phyloP scores from a whole-genome alignment of 1,140 invertebrate species.

The Branchinecta lynchi region DNA sequence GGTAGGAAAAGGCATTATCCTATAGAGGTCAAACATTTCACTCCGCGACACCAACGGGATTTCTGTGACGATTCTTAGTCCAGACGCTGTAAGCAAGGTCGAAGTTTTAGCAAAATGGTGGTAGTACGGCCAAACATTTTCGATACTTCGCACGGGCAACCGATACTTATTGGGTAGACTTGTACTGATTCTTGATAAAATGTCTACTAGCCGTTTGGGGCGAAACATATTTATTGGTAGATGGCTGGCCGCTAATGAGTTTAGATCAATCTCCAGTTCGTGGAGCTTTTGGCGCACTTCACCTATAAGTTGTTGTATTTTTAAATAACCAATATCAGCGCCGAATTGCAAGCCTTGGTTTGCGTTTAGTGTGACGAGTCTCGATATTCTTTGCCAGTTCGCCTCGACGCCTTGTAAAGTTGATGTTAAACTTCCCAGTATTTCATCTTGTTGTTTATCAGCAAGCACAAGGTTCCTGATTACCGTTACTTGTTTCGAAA shows the following conservation, averaged over 20 bases:
- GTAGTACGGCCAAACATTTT: not conserved
- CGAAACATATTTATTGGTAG: not conserved
- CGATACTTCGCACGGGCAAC: not conserved
- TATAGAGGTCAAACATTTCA: not conserved
- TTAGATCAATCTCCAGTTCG: not conserved
- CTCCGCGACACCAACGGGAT: not conserved
- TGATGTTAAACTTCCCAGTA: not conserved
- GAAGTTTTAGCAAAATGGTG: not conserved
- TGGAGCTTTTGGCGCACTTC: not conserved
- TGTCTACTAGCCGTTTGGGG: not conserved
- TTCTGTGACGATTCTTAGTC: not conserved
- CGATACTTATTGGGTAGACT: not conserved
- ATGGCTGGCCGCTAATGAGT: not conserved
- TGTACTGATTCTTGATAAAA: not conserved
- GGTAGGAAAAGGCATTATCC: not conserved
- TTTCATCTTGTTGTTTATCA: not conserved
- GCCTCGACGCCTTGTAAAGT: not conserved
- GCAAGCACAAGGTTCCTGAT: not conserved
- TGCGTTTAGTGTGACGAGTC: not conserved
- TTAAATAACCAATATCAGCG: not conserved
- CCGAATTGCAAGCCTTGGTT: not conserved
- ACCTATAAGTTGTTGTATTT: not conserved
- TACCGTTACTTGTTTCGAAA: too few relatives aligned
- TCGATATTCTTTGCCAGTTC: not conserved
- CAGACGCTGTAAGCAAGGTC: not conserved